phyloP scores from a whole-genome alignment of 2,113 vertebrate genomes.

The Meriones unguiculatus region DNA sequence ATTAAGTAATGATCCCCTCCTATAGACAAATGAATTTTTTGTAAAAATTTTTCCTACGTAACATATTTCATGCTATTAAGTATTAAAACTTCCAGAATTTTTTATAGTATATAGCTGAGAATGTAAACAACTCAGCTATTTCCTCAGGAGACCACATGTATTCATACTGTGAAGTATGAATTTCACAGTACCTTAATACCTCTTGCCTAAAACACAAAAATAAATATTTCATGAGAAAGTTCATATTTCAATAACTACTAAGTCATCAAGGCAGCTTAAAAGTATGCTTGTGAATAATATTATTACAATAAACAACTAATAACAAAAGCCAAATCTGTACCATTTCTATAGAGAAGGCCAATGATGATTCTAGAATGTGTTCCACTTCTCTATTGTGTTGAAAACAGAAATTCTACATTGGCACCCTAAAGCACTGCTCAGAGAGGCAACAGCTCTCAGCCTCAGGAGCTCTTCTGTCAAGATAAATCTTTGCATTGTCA shows the following conservation, averaged over 20 bases:
- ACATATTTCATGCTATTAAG: slow-evolving; percentile 20
- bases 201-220: slow-evolving; percentile 10
- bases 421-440: background rate
- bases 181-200: background rate
- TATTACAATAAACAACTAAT: slow-evolving; percentile 37
- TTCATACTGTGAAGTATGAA: background rate
- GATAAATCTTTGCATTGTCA: background rate
- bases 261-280: slow-evolving; percentile 39
- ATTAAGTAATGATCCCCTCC: background rate
- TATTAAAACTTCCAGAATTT: background rate
- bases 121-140: slow-evolving; percentile 36
- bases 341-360: background rate
- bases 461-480: slow-evolving; percentile 40
- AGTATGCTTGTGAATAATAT: slow-evolving; percentile 35
- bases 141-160: background rate
- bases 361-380: slow-evolving; percentile 9
- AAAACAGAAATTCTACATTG: slow-evolving; percentile 27
- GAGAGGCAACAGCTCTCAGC: slow-evolving; percentile 27
- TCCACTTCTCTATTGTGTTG: background rate
- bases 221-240: slow-evolving; percentile 1
- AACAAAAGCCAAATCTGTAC: slow-evolving; percentile 16
- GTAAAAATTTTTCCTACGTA: background rate
- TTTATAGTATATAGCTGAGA: background rate
- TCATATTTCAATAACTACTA: slow-evolving; percentile 34
- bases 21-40: slow-evolving; percentile 6